Conservation (phyloP, 1,140 invertebrate species). For the Pogonognathellus flavescens region DNA sequence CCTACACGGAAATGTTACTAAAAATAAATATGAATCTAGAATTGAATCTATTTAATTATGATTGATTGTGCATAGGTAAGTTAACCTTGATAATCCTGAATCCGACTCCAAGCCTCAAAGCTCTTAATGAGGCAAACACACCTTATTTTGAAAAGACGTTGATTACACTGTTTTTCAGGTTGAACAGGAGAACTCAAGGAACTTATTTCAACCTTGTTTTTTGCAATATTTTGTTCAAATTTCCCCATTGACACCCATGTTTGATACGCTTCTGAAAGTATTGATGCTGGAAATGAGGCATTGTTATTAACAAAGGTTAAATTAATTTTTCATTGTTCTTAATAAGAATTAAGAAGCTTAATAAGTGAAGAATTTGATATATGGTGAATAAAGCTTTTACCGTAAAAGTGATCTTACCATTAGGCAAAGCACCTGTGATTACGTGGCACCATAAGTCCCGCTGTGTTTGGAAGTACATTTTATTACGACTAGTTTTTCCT, state of each 20-base stretch:
- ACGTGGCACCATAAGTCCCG: slow-evolving; percentile 14
- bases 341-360: too few relatives aligned
- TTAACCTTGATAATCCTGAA: slow-evolving; percentile 23
- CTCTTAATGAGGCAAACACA: not conserved
- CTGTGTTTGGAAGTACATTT: slow-evolving; percentile 21
- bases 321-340: too few relatives aligned
- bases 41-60: too few relatives aligned
- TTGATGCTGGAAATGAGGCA: not conserved
- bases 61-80: too few relatives aligned
- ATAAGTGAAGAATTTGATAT: too few relatives aligned
- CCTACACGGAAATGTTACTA: too few relatives aligned
- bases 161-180: not conserved
- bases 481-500: too few relatives aligned
- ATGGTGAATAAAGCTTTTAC: too few relatives aligned
- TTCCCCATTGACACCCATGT: not conserved
- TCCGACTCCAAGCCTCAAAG: not conserved
- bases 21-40: too few relatives aligned
- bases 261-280: slow-evolving; percentile 28
- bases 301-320: too few relatives aligned
- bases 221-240: not conserved
- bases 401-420: slow-evolving; percentile 18
- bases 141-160: not conserved
- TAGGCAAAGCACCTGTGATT: slow-evolving; percentile 1
- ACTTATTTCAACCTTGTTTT: not conserved
- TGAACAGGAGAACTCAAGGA: not conserved